Base-by-base conservation (phyloP, 2,113 vertebrate species). In the Macrotus californicus region DNA sequence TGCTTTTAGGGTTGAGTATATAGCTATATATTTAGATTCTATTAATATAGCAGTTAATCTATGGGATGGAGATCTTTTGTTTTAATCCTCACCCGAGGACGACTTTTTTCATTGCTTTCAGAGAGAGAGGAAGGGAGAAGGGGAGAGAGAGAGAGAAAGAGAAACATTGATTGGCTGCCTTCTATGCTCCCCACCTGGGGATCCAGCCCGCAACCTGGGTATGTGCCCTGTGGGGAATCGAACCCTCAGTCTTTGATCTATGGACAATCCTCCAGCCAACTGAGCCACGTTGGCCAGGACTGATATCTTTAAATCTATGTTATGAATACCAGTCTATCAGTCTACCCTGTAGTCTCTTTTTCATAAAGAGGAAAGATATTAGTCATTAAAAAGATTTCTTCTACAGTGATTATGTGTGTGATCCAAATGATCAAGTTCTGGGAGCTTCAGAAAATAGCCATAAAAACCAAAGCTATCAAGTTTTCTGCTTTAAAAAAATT, bases 341-440 rank as follows among this genome's bases (percentile, higher is more conserved):
- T 24, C 18, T 67, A 43, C 29, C 31, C 2, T 52, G 8, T 50
- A 43, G 46, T 39, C 14, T 69, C 7, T 91, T 86, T 82, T 36
- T 89, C 54, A 93, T 56, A 67, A 87, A 48, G 95, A 93, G 85
- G 50, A 72, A 96, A 46, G n/a, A 64, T 61, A 34, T 86, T 94
- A 69, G 84, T 94, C 80, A 93, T 87, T 61, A 61, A 87, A 83
- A 76, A 92, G 18, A 73, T 83, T 93, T 89, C 46, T 87, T 93
- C 22, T n/a, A 10, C 34, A 87, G 43, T 72, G 54, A 67, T 77
- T 79, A 88, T 84, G 59, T 89, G 54, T 75, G 36, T 50, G 54
- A 64, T 43, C 7, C 22, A 85, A 39, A 52, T 64, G 41, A 87
- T 75, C 64, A 81, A 75, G 10, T 93, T 94, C 21, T 75, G 80